These are phyloP conservation scores for Octodon degus DNA, from an alignment of 2,113 vertebrate genomes.

Conservation along the genomic window DNA sequence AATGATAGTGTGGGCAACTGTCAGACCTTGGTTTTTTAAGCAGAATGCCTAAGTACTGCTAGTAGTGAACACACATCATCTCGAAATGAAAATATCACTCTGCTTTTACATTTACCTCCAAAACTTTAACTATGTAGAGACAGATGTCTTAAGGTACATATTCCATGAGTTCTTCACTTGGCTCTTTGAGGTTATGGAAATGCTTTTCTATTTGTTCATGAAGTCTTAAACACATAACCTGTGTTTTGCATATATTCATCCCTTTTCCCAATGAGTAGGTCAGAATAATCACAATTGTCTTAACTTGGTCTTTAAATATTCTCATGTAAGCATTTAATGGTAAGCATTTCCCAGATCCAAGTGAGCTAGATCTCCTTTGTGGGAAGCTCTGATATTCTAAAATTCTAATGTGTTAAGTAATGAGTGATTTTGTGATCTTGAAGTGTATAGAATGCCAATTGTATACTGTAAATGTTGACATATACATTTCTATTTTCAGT, in stretches of 20 bases:
- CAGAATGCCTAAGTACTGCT: constrained; percentile 28
- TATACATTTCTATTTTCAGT: constrained; percentile 34
- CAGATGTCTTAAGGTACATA: constrained; percentile 73
- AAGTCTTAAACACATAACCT: constrained; percentile 61
- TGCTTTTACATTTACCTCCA: constrained; percentile 80
- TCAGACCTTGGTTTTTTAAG: constrained; percentile 36
- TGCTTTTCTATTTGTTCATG: constrained; percentile 79
- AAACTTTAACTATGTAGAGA: constrained; percentile 76
- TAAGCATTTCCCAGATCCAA: constrained; percentile 26
- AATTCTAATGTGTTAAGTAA: neutral
- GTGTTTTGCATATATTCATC: constrained; percentile 32
- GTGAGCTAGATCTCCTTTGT: neutral
- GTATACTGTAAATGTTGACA: neutral
- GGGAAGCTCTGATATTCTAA: neutral
- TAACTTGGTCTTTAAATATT: constrained; percentile 58
- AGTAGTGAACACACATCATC: constrained; percentile 48
- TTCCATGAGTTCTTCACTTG: constrained; percentile 73
- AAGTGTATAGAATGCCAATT: neutral
- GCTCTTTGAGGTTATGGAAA: constrained; percentile 76
- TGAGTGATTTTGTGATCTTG: neutral
- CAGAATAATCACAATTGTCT: constrained; percentile 57
- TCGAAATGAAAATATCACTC: constrained; percentile 75
- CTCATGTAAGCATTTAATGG: constrained; percentile 8
- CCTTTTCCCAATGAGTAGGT: constrained; percentile 33
- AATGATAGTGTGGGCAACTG: constrained; percentile 42